Conservation (phyloP, 2,113 vertebrate species). For the Rhineura floridana region DNA sequence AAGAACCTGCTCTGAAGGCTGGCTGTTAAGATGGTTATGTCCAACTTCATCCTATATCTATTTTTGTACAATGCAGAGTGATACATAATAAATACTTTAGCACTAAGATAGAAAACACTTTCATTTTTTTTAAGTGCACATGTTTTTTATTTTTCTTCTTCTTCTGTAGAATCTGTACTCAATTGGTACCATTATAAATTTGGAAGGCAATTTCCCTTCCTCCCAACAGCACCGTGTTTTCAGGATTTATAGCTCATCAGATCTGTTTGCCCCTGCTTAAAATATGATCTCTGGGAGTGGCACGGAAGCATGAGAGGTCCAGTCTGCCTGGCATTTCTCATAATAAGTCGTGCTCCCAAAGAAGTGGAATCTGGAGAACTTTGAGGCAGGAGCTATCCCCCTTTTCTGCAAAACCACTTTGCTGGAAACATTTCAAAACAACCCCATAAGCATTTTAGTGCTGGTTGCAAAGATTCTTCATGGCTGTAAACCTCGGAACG, state of each 20-base stretch:
- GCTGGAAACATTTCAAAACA: slow-evolving; percentile 53
- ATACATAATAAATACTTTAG: slow-evolving; percentile 16
- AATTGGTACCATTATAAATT: not conserved
- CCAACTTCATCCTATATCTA: not conserved
- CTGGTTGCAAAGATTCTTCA: slow-evolving; percentile 43
- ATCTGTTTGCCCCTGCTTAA: not conserved
- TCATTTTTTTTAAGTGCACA: no score
- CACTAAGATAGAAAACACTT: not conserved
- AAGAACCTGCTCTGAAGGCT: not conserved
- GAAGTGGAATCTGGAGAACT: not conserved
- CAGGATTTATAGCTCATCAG: not conserved
- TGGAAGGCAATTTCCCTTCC: not conserved
- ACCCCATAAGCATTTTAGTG: slow-evolving; percentile 57
- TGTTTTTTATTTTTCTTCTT: not conserved
- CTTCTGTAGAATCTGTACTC: no score
- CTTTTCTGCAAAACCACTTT: not conserved
- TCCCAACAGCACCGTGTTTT: not conserved
- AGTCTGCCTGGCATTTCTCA: not conserved
- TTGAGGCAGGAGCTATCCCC: not conserved
- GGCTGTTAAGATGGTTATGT: not conserved
- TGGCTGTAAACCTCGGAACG: slow-evolving; percentile 35
- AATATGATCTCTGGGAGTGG: not conserved
- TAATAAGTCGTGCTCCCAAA: no score
- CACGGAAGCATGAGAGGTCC: not conserved
- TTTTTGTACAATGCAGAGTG: not conserved